These are phyloP conservation scores for Archips crataeganus DNA, from an alignment of 2,888 invertebrate genomes.

Conservation along the genomic window DNA sequence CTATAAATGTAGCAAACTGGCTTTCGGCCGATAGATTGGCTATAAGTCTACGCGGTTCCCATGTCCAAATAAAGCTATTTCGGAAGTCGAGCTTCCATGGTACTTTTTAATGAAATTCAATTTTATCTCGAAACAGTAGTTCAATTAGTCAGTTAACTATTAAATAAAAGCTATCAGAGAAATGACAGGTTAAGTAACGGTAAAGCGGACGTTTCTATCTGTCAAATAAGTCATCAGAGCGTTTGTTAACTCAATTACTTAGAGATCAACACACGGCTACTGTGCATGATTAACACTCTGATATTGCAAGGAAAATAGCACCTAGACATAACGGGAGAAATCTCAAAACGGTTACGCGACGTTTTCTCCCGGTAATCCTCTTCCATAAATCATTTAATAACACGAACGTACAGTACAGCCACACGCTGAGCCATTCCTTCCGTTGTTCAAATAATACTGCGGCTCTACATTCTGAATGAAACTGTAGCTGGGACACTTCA, in stretches of 20 bases:
- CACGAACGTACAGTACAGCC: conserved; percentile 83
- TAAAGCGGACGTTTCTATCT: conserved; percentile 73
- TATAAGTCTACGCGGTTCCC: conserved; percentile 12
- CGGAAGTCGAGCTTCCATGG: conserved; percentile 23
- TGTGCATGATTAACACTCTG: conserved; percentile 76
- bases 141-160: conserved; percentile 22
- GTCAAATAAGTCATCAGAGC: conserved; percentile 85
- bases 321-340: conserved; percentile 61
- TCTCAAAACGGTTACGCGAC: conserved; percentile 63
- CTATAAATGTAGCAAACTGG: conserved; percentile 51
- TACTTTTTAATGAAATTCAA: conserved; percentile 33
- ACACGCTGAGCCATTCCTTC: conserved; percentile 84
- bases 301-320: conserved; percentile 56
- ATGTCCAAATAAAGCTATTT: conserved; percentile 22
- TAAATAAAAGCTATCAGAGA: conserved; percentile 46
- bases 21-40: conserved; percentile 27
- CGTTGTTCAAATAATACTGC: conserved; percentile 68
- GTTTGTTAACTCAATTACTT: conserved; percentile 85
- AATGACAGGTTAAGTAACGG: conserved; percentile 53
- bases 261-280: conserved; percentile 84
- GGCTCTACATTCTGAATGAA: conserved; percentile 48
- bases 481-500: conserved; percentile 47
- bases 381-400: conserved; percentile 86
- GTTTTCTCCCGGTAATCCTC: conserved; percentile 71
- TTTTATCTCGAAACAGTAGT: conserved; percentile 23